A percentile compares a stretch with the other conserved stretches of the same genome.
Conservation (phyloP, 1,140 invertebrate genomes). For the Drosophila sp. region DNA sequence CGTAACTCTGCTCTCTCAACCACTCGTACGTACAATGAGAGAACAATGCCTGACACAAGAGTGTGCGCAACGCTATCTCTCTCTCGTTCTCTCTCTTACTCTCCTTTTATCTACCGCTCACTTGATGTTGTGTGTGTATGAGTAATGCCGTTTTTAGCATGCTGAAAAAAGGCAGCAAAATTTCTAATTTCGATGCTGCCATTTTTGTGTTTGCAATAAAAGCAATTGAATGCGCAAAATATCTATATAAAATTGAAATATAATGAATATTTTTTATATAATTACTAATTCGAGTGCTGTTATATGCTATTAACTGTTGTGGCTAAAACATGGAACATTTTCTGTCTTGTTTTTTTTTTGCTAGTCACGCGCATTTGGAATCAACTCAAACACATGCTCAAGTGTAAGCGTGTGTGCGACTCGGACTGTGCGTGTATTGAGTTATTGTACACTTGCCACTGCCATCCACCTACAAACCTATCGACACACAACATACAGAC, state of each 20-base stretch:
- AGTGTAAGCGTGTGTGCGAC: constrained; percentile 19
- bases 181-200: constrained; percentile 60
- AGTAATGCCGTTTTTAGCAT: constrained; percentile 77
- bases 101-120: constrained; percentile 36
- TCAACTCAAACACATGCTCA: constrained; percentile 34
- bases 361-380: constrained; percentile 69
- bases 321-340: constrained; percentile 33
- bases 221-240: constrained; percentile 49
- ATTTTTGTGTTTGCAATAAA: constrained; percentile 55
- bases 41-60: constrained; percentile 51
- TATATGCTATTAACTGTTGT: constrained; percentile 24
- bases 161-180: constrained; percentile 50
- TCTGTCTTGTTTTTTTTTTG: constrained; percentile 65
- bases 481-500: constrained; percentile 40
- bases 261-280: constrained; percentile 39
- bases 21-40: constrained; percentile 27
- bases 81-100: constrained; percentile 27
- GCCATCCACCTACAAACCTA: constrained; percentile 50
- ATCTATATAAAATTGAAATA: constrained; percentile 40
- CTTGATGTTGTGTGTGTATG: constrained; percentile 54
- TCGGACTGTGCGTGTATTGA: constrained; percentile 42
- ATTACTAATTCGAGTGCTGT: constrained; percentile 28
- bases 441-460: constrained; percentile 60
- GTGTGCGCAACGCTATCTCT: constrained; percentile 47
- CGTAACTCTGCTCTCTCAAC: constrained; percentile 58